Evolutionary conservation across 37 sponge, comb jelly and placozoan species (phyloP).

Genomic region (Cliona cf. orientalis): DNA sequence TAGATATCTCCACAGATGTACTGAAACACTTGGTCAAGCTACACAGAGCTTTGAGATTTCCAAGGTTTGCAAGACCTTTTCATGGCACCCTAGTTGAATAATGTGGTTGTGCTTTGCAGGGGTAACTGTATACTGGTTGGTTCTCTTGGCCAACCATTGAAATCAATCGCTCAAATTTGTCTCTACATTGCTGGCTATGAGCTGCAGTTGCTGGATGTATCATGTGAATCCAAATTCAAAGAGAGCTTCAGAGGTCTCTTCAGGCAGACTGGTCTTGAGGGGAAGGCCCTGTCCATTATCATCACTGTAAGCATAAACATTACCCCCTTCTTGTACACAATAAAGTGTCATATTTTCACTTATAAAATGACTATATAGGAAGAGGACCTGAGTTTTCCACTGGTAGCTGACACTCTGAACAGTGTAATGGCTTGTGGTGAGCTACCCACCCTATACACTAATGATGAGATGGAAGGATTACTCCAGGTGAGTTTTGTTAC

Average conservation of each 20-base stretch:
- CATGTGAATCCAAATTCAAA: slow-evolving; percentile 28
- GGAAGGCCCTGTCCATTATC: slow-evolving; percentile 64
- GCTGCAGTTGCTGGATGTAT: slow-evolving; percentile 47
- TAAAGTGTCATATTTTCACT: no score
- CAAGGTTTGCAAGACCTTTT: slow-evolving; percentile 37
- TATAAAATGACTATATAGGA: slow-evolving; percentile 63
- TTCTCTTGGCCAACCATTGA: slow-evolving; percentile 45
- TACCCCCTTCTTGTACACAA: no score
- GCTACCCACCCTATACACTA: slow-evolving; percentile 75
- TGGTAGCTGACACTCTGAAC: slow-evolving; percentile 64
- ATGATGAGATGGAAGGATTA: slow-evolving; percentile 91
- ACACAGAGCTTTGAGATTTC: slow-evolving; percentile 71
- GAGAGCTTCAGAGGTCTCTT: slow-evolving; percentile 68
- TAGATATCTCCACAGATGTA: slow-evolving; percentile 60
- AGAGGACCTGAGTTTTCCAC: slow-evolving; percentile 24
- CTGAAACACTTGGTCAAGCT: slow-evolving; percentile 56
- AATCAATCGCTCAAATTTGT: slow-evolving; percentile 60
- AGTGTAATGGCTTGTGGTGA: slow-evolving; percentile 78
- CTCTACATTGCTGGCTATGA: slow-evolving; percentile 79
- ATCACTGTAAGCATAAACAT: slow-evolving; percentile 66
- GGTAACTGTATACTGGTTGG: slow-evolving; percentile 67
- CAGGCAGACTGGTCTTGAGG: slow-evolving; percentile 83
- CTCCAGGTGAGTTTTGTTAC: slow-evolving; percentile 54
- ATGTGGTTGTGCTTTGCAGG: slow-evolving; percentile 11
- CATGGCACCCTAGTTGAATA: not conserved